Conservation (phyloP, 2,888 invertebrate species). For the Ptilodon capucinus region DNA sequence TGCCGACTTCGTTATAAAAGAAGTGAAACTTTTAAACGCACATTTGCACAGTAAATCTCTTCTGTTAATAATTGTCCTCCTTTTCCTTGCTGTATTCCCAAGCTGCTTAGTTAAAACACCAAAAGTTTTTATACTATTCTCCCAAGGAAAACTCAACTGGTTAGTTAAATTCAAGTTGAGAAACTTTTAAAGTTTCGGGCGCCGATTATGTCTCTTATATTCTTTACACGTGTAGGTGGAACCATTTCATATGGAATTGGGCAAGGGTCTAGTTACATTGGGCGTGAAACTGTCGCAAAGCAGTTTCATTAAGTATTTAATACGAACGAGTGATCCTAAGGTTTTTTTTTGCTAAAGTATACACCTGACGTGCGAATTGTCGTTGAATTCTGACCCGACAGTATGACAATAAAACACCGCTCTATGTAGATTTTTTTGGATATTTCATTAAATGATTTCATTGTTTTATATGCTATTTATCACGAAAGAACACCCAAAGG, state of each 20-base stretch:
- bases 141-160: conserved; percentile 70
- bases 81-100: conserved; percentile 38
- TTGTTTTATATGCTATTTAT: conserved; percentile 35
- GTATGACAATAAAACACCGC: conserved; percentile 28
- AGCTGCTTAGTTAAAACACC: conserved; percentile 65
- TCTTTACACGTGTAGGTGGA: conserved; percentile 47
- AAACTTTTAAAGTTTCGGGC: conserved; percentile 76
- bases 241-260: conserved; percentile 11
- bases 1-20: conserved; percentile 10
- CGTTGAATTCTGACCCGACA: conserved; percentile 24
- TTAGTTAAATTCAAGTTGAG: conserved; percentile 79
- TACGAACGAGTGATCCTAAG: conserved; percentile 23
- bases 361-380: conserved; percentile 28
- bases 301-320: conserved; percentile 36
- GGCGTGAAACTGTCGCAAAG: conserved; percentile 17
- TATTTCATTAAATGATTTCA: conserved; percentile 33
- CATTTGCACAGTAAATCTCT: conserved; percentile 43
- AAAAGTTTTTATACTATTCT: conserved; percentile 62
- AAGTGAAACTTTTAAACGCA: conserved; percentile 31
- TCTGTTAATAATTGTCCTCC: conserved; percentile 50
- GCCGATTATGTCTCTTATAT: conserved; percentile 64
- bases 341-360: conserved; percentile 19
- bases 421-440: conserved; percentile 22
- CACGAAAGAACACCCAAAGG: too few species aligned
- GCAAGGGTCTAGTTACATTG: conserved; percentile 7